phyloP scores from a whole-genome alignment of 1,140 invertebrate species.

The Diabrotica virgifera region DNA sequence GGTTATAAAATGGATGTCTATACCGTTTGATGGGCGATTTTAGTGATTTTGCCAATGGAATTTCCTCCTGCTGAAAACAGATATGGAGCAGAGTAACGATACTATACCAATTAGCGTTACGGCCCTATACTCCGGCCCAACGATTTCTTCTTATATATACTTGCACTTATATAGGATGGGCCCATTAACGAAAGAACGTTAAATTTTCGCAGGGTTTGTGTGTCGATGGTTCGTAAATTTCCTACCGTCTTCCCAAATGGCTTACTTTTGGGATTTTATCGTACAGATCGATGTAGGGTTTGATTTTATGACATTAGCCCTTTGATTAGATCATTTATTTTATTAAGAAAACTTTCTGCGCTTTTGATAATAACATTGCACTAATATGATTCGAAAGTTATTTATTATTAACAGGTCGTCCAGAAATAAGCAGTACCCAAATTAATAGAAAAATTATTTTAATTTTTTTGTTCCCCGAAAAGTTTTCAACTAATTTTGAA shows the following conservation, averaged over 20 bases:
- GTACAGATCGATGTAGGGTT: no score
- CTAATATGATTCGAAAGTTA: no score
- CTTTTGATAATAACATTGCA: no score
- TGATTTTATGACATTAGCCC: no score
- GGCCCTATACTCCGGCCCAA: constrained; percentile 9
- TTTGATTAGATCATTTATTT: no score
- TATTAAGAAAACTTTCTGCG: no score
- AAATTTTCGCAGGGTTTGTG: constrained; percentile 12
- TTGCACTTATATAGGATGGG: constrained; percentile 19
- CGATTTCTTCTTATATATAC: constrained; percentile 18
- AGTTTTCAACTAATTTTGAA: no score
- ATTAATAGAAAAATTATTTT: no score
- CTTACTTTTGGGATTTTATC: not conserved
- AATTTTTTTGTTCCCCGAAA: no score
- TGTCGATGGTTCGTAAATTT: constrained; percentile 19
- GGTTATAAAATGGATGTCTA: constrained; percentile 22
- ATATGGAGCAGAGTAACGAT: constrained; percentile 20
- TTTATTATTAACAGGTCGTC: no score
- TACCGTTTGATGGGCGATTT: constrained; percentile 23
- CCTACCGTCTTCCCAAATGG: constrained; percentile 3
- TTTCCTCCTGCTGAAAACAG: constrained; percentile 13
- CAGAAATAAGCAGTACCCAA: no score
- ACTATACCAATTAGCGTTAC: constrained; percentile 21
- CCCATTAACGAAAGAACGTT: constrained; percentile 21
- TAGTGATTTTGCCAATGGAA: constrained; percentile 19